Evolutionary conservation across 2,888 invertebrate species (phyloP), one percentile per base, ranked within the genome.

Genomic region (Athalia cordata): DNA sequence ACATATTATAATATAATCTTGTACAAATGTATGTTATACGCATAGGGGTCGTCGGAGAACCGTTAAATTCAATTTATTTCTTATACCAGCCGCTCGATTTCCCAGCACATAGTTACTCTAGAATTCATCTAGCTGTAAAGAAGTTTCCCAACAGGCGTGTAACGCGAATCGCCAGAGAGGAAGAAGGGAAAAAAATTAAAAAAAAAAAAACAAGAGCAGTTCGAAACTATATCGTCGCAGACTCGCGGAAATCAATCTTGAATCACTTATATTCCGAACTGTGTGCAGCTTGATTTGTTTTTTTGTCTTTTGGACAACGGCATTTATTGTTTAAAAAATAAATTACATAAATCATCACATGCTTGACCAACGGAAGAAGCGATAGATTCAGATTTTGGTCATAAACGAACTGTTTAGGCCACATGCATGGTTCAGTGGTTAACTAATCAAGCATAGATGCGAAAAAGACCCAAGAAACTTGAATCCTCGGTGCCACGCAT

Each of bases 41-140:
- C 84, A 86, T 87, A 77, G 59, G 55, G 55, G 47, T 47, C 72
- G 47, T 47, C 72, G 59, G 29, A 72, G 72, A 45, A 72, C 59
- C 72, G 72, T 72, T 72, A 72, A 59, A 72, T 72, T 72, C 72
- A 57, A 72, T 72, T 72, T 59, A 59, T 47, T 72, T 72, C 72
- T 72, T 72, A 59, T 52, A 13, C 47, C 13, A 47, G 13, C 45
- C 59, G 59, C 57, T 72, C 72, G 59, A 72, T 59, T 72, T 13
- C 45, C 72, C 59, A 29, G 29, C 29, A 29, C 29, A 29, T 29
- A 29, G 29, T 29, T 29, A 29, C 29, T 29, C 29, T 29, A 29
- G 29, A 29, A 29, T 29, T 29, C 29, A 29, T 29, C 29, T 29
- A 29, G 29, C 72, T n/a, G 3, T 9, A 47, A 57, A 13, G 9